These are phyloP conservation scores for Chalcosyrphus nemorum DNA, from an alignment of 2,888 invertebrate genomes.

Conservation along the genomic window DNA sequence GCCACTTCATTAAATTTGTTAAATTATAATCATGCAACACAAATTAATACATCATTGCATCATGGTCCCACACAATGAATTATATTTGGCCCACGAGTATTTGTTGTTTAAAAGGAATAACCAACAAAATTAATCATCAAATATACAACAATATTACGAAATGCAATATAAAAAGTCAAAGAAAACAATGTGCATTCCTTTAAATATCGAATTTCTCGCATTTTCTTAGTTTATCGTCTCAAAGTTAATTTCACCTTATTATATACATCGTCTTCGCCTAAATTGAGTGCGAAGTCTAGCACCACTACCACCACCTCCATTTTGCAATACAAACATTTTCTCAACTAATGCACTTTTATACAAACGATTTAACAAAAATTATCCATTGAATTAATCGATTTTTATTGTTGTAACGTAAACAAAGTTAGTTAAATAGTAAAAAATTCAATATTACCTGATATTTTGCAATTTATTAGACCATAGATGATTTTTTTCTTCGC, in stretches of 20 bases:
- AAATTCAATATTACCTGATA: constrained; percentile 42
- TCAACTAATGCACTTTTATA: constrained; percentile 55
- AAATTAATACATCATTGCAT: too few species aligned
- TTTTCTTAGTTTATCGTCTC: constrained; percentile 51
- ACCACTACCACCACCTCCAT: constrained; percentile 64
- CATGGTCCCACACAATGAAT: constrained; percentile 33
- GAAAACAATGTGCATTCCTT: constrained; percentile 11
- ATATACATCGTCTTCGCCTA: neutral
- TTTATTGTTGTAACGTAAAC: neutral
- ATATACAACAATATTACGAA: constrained; percentile 32
- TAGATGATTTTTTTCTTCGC: constrained; percentile 14
- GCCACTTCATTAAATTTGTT: too few species aligned
- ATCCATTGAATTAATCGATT: neutral
- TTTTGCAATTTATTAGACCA: constrained; percentile 30
- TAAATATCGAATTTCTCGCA: neutral
- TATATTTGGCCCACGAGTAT: constrained; percentile 2
- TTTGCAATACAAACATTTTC: constrained; percentile 72
- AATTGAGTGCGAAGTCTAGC: constrained; percentile 60
- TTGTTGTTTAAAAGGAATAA: neutral
- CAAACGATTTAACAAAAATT: neutral
- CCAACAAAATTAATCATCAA: constrained; percentile 5
- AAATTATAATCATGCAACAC: too few species aligned
- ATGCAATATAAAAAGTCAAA: neutral
- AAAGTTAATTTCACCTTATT: constrained; percentile 1
- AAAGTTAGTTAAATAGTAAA: neutral